These are phyloP conservation scores for Myoxocephalus aenaeus DNA, from an alignment of 2,797 vertebrate species.

Conservation along the genomic window DNA sequence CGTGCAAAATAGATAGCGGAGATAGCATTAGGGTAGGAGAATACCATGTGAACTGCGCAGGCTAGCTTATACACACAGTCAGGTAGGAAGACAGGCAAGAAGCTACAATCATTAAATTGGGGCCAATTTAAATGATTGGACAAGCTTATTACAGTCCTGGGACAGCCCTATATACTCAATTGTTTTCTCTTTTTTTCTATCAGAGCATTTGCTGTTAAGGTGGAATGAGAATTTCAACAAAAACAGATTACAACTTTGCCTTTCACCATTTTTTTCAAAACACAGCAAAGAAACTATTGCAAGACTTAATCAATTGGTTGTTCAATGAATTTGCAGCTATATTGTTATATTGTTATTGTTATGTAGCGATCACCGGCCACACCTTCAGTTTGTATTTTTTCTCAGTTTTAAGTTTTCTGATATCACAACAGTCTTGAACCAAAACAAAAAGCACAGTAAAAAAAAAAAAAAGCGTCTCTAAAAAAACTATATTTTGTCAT, in stretches of 20 bases:
- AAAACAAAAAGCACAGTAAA: neutral
- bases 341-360: no score
- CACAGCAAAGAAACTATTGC: neutral
- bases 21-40: neutral
- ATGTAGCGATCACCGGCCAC: neutral
- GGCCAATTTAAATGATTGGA: neutral
- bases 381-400: neutral
- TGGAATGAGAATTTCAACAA: neutral
- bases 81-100: no score
- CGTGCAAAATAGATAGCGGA: neutral
- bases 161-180: neutral
- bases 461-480: neutral
- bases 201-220: neutral
- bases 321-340: neutral
- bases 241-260: neutral
- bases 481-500: conserved; percentile 16
- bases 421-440: neutral
- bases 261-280: neutral
- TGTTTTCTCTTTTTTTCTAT: neutral
- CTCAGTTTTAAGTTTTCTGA: neutral
- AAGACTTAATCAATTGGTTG: neutral
- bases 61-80: neutral
- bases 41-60: neutral
- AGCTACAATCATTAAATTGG: neutral
- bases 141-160: neutral